Base-by-base conservation (phyloP, 2,797 vertebrate genomes). In the Valencia hispanica region DNA sequence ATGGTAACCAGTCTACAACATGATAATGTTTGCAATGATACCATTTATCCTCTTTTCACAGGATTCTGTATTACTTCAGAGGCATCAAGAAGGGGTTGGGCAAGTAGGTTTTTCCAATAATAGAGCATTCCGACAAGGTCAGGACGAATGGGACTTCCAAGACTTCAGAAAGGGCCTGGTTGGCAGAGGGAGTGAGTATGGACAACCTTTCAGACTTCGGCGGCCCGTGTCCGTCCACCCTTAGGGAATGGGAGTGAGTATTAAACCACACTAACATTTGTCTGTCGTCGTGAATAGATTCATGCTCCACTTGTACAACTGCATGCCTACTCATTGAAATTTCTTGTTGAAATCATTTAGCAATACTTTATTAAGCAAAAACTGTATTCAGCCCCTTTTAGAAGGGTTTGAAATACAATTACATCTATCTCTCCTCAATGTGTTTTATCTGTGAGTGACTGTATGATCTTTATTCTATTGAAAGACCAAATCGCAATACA, bases 191-290 rank as follows among this genome's bases (percentile, higher is more conserved):
- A 92, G 92, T 95, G 94, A 96, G 81, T 73, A 96, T 96, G 96
- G 96, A 96, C 92, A 96, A 95, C 90, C 93, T 95, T 81, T 93
- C 92, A 22, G 95, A 96, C 87, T 96, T 96, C 79, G 91, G 94
- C 68, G 91, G 92, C 79, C 89, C 94, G 79, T 95, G 95, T 93
- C 93, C 94, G 5, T 93, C 95, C 80, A 86, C 85, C 79, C 89
- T 48, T 87, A 91, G 92, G 81, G 95, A 96, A 87, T 96, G 96
- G 96, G 96, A 96, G 96, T 96, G 77, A 96, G 96, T 96, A 86
- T 80, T 34, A 71, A 20, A 68, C 77, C 14, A 22, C 43, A n/a
- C 63, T 50, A 12, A 3, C 43, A 45, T 76, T 6, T 43, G n/a
- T 75, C 72, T 70, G 9, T 68, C 27, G 39, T 48, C 36, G 57